phyloP scores from a whole-genome alignment of 2,113 vertebrate genomes.

The Raja brachyura region DNA sequence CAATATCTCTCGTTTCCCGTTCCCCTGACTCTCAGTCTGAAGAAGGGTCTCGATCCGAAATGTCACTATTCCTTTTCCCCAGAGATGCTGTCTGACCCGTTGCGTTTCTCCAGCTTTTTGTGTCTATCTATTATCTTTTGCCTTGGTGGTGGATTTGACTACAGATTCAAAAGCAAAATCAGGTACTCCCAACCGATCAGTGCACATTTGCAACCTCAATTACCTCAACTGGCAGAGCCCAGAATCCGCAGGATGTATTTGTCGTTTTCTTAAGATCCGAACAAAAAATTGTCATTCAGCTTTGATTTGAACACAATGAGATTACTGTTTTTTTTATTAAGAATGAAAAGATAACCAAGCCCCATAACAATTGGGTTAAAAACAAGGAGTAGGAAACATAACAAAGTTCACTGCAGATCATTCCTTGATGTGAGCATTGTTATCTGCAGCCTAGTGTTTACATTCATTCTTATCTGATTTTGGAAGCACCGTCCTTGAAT shows the following conservation, averaged over 20 bases:
- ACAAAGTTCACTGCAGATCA: constrained; percentile 1
- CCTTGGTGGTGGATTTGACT: not conserved
- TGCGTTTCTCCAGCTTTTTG: too few species aligned
- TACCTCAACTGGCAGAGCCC: not conserved
- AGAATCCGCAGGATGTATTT: not conserved
- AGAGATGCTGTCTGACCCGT: too few species aligned
- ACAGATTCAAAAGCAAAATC: not conserved
- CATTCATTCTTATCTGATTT: constrained; percentile 37
- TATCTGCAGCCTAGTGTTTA: constrained; percentile 30
- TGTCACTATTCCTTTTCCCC: too few species aligned
- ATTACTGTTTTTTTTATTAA: not conserved
- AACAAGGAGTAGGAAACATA: constrained; percentile 17
- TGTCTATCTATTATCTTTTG: not conserved
- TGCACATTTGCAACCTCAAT: not conserved
- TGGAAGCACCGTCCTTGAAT: constrained; percentile 27
- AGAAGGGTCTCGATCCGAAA: too few species aligned
- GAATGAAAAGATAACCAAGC: not conserved
- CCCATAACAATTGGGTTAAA: constrained; percentile 11
- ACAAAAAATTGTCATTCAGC: not conserved
- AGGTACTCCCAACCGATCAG: not conserved
- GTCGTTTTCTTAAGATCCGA: not conserved
- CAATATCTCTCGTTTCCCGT: too few species aligned
- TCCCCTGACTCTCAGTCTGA: too few species aligned
- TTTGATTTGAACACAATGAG: constrained; percentile 25
- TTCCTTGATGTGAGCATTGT: constrained; percentile 33